A percentile compares a stretch with the other conserved stretches of the same genome.
phyloP scores from a whole-genome alignment of 2,797 vertebrate genomes.

The Vultur gryphus region DNA sequence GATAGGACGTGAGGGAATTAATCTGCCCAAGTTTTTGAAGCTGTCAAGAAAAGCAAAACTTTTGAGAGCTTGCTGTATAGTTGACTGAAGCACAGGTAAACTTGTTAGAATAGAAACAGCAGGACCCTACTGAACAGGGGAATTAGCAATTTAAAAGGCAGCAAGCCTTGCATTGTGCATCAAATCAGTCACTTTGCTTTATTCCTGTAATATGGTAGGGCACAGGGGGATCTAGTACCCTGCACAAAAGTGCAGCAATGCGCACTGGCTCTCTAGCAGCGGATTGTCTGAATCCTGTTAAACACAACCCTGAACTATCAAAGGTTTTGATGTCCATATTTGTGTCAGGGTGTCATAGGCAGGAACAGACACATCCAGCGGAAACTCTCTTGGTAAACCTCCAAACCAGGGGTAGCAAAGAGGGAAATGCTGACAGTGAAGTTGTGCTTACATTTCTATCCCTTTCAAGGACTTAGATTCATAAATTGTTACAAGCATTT shows the following conservation, averaged over 20 bases:
- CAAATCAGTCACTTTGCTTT: not conserved
- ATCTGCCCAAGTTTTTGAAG: not conserved
- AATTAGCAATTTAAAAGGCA: not conserved
- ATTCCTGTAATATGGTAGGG: no score
- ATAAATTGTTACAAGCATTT: not conserved
- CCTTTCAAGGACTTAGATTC: not conserved
- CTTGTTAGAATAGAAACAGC: not conserved
- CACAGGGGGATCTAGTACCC: no score
- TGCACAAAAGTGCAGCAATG: rapidly evolving
- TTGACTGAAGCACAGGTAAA: not conserved
- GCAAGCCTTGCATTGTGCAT: not conserved
- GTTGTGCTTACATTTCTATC: not conserved
- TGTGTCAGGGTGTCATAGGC: not conserved
- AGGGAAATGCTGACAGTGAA: not conserved
- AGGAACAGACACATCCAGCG: not conserved
- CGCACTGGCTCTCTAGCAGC: not conserved
- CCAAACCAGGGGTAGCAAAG: not conserved
- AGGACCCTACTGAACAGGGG: not conserved
- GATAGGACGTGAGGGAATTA: not conserved
- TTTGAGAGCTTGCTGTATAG: not conserved
- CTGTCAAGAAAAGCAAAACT: not conserved
- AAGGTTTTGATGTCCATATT: rapidly evolving
- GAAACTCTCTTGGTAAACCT: not conserved
- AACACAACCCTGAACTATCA: not conserved
- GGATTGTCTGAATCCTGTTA: not conserved